Evolutionary conservation across 2,888 invertebrate genomes (phyloP), one percentile per base, ranked within the genome.

Genomic region (Netelia virgata): DNA sequence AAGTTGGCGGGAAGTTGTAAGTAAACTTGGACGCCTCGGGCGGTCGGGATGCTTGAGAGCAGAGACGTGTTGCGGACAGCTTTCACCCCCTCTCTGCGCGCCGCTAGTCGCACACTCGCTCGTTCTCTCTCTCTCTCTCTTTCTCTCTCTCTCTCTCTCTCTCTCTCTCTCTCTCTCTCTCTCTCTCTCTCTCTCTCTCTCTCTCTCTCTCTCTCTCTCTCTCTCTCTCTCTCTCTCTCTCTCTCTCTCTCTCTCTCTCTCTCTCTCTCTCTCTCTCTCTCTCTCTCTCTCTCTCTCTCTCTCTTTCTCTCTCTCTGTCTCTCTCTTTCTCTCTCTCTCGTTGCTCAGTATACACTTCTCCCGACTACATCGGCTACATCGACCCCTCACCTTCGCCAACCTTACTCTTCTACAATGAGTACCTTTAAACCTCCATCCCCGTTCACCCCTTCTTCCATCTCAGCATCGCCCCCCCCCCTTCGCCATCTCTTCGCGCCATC

Each of bases 1-100:
- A 93, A 93, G 93, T 93, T 93, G 92, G 92, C 91, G 92, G 92
- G 92, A 93, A 93, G 93, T 93, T 93, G 93, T 92, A 92, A 93
- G 93, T 92, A 93, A 93, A 93, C 92, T 93, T 92, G 91, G 91
- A 91, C 91, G 92, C 93, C 93, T 91, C 90, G 87, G 87, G 92
- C 93, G 92, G 90, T 90, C 89, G 90, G 88, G 90, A 88, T 91
- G 92, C 92, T 92, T 93, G 92, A 93, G 92, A 93, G 93, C 93
- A 93, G 92, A 93, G 92, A 93, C 93, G 93, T 93, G 93, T 93
- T 93, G 92, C 93, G 92, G 93, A 92, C 92, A 92, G 92, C 88
- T 91, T 90, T 90, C 90, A 88, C 87, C 89, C 86, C 86, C 90
- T 87, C 89, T 87, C 88, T 87, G 83, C 88, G 73, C 88, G 87